phyloP scores from a whole-genome alignment of 2,113 vertebrate species.

The Camelus dromedarius region DNA sequence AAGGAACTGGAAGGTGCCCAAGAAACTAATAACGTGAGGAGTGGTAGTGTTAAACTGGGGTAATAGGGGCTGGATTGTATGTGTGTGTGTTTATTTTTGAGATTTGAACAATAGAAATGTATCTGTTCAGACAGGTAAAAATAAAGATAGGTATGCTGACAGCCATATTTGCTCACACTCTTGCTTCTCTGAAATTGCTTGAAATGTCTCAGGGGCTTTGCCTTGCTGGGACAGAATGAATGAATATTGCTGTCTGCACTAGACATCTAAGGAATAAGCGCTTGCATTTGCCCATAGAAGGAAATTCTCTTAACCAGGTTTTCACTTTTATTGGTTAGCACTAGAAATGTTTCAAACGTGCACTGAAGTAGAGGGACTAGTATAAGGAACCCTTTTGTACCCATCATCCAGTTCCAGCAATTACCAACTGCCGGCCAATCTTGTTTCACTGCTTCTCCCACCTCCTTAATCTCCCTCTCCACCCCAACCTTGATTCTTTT shows the following conservation, averaged over 20 bases:
- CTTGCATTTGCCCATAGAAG: slow-evolving; percentile 42
- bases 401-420: not conserved
- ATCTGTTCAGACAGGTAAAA: slow-evolving; percentile 10
- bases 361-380: not conserved
- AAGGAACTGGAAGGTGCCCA: slow-evolving; percentile 38
- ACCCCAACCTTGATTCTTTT: not conserved
- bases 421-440: not conserved
- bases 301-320: slow-evolving; percentile 22
- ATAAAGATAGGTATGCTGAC: not conserved
- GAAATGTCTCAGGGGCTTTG: not conserved
- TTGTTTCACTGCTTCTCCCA: not conserved
- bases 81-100: not conserved
- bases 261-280: not conserved
- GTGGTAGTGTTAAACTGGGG: not conserved
- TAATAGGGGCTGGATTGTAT: not conserved
- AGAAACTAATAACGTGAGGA: not conserved
- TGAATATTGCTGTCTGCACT: not conserved
- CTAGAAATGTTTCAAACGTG: slow-evolving; percentile 24
- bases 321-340: not conserved
- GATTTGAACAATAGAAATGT: slow-evolving; percentile 38
- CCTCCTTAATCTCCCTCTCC: not conserved
- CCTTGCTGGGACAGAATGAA: not conserved
- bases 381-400: not conserved
- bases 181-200: not conserved
- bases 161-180: not conserved